Conservation (phyloP, 2,888 invertebrate species). For the Ceramica pisi region DNA sequence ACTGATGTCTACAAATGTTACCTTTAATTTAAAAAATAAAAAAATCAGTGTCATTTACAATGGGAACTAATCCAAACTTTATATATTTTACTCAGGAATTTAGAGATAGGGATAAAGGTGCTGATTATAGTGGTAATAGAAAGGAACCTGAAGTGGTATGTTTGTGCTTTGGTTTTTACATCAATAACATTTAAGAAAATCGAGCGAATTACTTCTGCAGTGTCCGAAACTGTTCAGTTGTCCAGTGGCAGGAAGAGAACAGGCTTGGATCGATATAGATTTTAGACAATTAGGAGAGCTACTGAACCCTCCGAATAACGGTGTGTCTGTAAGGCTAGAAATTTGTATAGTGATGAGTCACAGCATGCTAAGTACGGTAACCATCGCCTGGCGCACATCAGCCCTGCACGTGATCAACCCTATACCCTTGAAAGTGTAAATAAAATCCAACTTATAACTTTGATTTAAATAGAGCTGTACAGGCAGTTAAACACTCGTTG, state of each 20-base stretch:
- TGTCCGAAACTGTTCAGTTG: not conserved
- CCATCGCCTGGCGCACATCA: too few species aligned
- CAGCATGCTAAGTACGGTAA: too few species aligned
- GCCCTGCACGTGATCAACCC: too few species aligned
- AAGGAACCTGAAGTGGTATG: slow-evolving; percentile 37
- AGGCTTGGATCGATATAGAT: too few species aligned
- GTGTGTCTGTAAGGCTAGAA: too few species aligned
- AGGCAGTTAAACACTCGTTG: too few species aligned
- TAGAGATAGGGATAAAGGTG: not conserved
- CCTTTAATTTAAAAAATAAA: slow-evolving; percentile 11
- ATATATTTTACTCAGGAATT: not conserved
- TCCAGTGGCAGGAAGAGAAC: not conserved
- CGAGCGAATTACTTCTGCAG: not conserved
- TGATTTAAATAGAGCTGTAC: too few species aligned
- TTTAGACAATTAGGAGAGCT: too few species aligned
- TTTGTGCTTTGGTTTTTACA: not conserved
- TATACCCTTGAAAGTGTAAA: too few species aligned
- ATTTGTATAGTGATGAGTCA: too few species aligned
- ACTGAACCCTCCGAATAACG: too few species aligned
- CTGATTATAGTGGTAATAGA: not conserved
- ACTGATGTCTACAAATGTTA: slow-evolving; percentile 34
- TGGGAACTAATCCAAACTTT: slow-evolving; percentile 10
- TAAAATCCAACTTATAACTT: too few species aligned
- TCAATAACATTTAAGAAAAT: not conserved
- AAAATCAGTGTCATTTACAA: slow-evolving; percentile 16